phyloP scores from a whole-genome alignment of 2,113 vertebrate genomes.

The Bos indicus region DNA sequence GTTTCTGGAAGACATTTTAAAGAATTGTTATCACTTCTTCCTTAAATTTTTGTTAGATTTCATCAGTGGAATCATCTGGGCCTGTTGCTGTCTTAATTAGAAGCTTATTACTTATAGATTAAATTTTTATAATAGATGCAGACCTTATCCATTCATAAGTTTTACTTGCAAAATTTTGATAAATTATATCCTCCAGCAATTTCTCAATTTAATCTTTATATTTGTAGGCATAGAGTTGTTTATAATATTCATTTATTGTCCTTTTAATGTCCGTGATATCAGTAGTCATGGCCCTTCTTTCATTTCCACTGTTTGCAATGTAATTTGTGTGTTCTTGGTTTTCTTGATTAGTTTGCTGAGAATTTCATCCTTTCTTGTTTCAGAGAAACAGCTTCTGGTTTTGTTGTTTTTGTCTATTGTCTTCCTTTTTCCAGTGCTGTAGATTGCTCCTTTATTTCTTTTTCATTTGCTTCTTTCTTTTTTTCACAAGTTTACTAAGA shows the following conservation, averaged over 20 bases:
- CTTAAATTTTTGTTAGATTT: neutral
- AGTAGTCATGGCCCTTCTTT: no score
- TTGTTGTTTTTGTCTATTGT: neutral
- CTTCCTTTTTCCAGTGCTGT: neutral
- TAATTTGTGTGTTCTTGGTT: neutral
- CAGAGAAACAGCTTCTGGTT: neutral
- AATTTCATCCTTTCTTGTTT: neutral
- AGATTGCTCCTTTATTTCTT: neutral
- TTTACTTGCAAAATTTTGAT: no score
- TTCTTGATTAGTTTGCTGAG: neutral
- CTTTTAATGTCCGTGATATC: no score
- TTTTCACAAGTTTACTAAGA: neutral
- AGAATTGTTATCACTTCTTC: neutral
- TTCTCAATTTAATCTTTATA: no score
- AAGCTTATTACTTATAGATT: neutral
- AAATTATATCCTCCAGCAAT: no score
- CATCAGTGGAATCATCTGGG: neutral
- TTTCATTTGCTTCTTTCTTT: neutral
- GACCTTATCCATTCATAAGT: no score
- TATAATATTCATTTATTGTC: no score
- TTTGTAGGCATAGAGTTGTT: no score
- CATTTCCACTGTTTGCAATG: neutral
- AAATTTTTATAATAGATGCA: neutral
- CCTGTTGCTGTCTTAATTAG: neutral
- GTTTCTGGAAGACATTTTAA: neutral